A percentile compares a stretch with the other conserved stretches of the same genome.
Evolutionary conservation across 2,113 vertebrate genomes (phyloP).

Genomic region (Gambusia affinis): DNA sequence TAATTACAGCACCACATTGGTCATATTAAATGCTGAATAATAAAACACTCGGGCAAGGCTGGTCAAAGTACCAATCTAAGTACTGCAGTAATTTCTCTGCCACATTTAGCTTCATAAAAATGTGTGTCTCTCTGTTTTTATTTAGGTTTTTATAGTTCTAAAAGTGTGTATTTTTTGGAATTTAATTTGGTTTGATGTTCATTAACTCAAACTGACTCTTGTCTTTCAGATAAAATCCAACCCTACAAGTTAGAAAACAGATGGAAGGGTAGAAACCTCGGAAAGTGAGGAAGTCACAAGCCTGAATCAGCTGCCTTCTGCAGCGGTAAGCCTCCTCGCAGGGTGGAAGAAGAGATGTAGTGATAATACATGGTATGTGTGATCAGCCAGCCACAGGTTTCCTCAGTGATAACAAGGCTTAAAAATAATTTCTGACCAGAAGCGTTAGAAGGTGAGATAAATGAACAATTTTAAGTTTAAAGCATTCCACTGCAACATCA

Average conservation of each 20-base stretch:
- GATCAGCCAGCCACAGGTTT: too few species aligned
- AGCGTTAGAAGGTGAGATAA: not conserved
- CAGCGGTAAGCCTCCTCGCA: too few species aligned
- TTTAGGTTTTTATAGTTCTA: not conserved
- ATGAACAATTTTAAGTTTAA: not conserved
- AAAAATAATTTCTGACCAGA: not conserved
- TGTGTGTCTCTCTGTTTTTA: not conserved
- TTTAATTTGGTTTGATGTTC: too few species aligned
- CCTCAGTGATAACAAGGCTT: not conserved
- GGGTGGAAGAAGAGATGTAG: not conserved
- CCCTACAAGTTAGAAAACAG: not conserved
- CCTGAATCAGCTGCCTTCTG: not conserved
- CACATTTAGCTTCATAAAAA: not conserved
- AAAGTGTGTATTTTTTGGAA: not conserved
- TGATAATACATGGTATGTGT: not conserved
- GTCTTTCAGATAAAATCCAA: not conserved
- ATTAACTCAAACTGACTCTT: not conserved
- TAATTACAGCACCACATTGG: too few species aligned
- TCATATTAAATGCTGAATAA: not conserved
- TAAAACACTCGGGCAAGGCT: not conserved
- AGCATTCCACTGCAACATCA: not conserved
- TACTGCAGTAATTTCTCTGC: not conserved
- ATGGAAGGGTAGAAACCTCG: not conserved
- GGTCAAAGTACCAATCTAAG: not conserved
- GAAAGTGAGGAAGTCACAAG: not conserved